Base-by-base conservation (phyloP, 1,140 invertebrate genomes). In the Cotesia vestalis region DNA sequence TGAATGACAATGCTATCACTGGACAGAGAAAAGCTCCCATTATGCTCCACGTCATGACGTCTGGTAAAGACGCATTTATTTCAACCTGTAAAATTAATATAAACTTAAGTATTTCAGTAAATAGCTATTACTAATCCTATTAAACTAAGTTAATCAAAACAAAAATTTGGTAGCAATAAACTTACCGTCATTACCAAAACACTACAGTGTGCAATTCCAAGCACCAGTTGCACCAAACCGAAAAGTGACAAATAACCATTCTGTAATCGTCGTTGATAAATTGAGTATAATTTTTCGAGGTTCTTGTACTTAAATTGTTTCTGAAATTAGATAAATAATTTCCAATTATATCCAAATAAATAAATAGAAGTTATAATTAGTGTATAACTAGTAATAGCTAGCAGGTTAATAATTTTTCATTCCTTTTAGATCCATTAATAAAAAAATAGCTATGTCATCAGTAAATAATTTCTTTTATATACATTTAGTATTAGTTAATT, bases 171-270 rank as follows among this genome's bases (percentile, higher is more conserved):
- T n/a, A n/a, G 20, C 38, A 57, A 73, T 51, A 73, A 84, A 81
- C 87, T 88, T 80, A 88, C 85, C 79, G 84, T 87, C 60, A 87
- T 87, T 71, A 91, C 78, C 38, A 94, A 83, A 53, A 91, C 73
- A 36, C 89, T 73, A 40, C 91, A 89, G 78, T 94, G 92, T 1
- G 86, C 84, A 4, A 89, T 79, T 63, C 90, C 90, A 46, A 94
- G 89, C 17, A 90, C 75, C 72, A 91, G 80, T 78, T 94, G 90
- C 34, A 94, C 83, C 2, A 93, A 86, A 46, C 94, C 88, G 79
- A 93, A 94, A 55, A 94, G 89, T 62, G 92, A 91, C 38, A 95
- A 90, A 76, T 94, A 92, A 64, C 92, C 91, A 82, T 93, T 91
- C 76, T 93, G 91, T 68, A 95, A 84, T 76, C 92, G 91, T 66